Conservation (phyloP, 1,140 invertebrate species). For the Calliphora vicina region DNA sequence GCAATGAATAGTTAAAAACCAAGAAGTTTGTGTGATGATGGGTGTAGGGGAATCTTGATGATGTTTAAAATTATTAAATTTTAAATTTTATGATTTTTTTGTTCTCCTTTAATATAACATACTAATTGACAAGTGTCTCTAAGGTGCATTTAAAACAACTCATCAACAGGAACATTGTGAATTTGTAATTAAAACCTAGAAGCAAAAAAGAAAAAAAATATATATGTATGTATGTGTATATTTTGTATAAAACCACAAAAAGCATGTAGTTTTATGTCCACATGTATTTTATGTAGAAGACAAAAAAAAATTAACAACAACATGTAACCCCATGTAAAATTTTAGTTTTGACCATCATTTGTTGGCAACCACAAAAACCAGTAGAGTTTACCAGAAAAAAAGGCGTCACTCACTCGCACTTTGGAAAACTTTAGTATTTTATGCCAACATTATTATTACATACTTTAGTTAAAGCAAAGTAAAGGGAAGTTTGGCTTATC, state of each 20-base stretch:
- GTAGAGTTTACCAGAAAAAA: not conserved
- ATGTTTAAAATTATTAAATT: not conserved
- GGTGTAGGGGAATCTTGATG: not conserved
- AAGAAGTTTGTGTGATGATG: not conserved
- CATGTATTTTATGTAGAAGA: not conserved
- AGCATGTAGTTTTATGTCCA: not conserved
- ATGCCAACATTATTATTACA: not conserved
- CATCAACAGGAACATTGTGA: not conserved
- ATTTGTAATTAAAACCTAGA: not conserved
- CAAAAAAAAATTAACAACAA: not conserved
- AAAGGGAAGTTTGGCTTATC: no score
- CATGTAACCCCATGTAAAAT: not conserved
- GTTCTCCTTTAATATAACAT: not conserved
- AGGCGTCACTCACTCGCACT: not conserved
- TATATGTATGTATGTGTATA: not conserved
- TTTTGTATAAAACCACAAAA: not conserved
- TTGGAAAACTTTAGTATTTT: not conserved
- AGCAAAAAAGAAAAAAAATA: not conserved
- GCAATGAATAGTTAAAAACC: conserved; percentile 13
- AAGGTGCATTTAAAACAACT: not conserved
- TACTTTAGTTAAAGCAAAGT: no score
- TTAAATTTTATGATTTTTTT: not conserved
- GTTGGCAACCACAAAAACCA: conserved; percentile 2
- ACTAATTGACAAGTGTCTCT: not conserved
- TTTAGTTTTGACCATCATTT: conserved; percentile 1